These are phyloP conservation scores for Alca torda DNA, from an alignment of 2,797 vertebrate genomes.

Conservation along the genomic window DNA sequence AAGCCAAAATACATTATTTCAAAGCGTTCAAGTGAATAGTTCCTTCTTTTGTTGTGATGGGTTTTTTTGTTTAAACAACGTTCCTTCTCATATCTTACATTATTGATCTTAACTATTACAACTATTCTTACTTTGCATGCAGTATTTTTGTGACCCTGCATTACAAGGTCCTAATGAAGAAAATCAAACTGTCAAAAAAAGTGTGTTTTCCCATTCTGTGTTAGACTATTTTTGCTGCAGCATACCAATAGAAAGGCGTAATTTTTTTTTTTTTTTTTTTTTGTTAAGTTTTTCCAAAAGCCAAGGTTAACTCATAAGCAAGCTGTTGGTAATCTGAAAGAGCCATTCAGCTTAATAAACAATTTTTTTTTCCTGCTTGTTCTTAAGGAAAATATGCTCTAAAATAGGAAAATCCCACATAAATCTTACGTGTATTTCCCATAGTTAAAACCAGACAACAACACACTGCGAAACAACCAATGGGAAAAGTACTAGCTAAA, in stretches of 20 bases:
- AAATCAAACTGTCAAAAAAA: slow-evolving; percentile 26
- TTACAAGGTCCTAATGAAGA: not conserved
- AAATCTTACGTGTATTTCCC: not conserved
- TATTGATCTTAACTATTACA: not conserved
- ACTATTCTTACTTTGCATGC: not conserved
- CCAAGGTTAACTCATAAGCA: not conserved
- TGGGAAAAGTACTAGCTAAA: not conserved
- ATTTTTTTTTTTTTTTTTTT: not conserved
- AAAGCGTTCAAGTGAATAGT: not conserved
- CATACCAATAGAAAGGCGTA: not conserved
- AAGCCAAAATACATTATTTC: not conserved
- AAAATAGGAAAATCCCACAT: not conserved
- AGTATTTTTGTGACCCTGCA: not conserved
- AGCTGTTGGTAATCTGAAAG: not conserved
- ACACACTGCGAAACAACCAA: not conserved
- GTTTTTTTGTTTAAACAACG: not conserved
- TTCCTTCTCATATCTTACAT: not conserved
- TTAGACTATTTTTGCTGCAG: slow-evolving; percentile 56
- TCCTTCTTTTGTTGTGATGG: not conserved
- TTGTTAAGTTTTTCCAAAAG: slow-evolving; percentile 21
- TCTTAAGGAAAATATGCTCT: not conserved
- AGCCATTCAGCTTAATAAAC: not conserved
- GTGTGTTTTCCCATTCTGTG: not conserved
- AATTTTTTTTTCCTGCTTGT: not conserved
- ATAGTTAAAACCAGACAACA: not conserved